Evolutionary conservation across 30 jellyfish, hydroid and myxozoan species (phyloP).

Genomic region (Catostylus mosaicus): DNA sequence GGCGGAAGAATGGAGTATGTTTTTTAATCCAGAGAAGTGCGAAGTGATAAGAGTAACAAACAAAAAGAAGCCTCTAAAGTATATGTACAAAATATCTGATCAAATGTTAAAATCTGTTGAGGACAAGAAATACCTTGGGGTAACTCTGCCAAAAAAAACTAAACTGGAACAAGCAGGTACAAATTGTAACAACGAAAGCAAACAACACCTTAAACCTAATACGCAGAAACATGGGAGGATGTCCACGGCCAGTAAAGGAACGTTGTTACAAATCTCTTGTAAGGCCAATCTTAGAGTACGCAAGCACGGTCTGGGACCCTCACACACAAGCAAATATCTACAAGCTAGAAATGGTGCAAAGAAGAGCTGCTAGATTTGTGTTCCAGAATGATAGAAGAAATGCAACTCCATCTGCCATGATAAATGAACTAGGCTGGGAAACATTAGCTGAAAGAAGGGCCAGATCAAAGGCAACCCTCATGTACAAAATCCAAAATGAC

Average conservation of each 20-base stretch:
- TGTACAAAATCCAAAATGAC: no score
- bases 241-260: no score
- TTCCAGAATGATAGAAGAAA: constrained; percentile 1
- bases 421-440: constrained; percentile 26
- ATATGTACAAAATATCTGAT: constrained; percentile 33
- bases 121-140: constrained; percentile 56
- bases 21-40: constrained; percentile 30
- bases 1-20: constrained; percentile 33
- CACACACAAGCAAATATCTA: constrained; percentile 15
- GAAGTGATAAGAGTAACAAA: constrained; percentile 32
- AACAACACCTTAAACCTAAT: constrained; percentile 20
- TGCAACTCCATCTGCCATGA: constrained; percentile 40
- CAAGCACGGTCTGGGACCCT: constrained; percentile 37
- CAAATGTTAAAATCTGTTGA: constrained; percentile 36
- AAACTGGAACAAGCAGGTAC: constrained; percentile 52
- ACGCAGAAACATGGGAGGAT: no score
- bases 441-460: no score
- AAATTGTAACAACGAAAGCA: constrained; percentile 19
- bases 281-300: neutral
- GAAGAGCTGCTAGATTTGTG: constrained; percentile 44
- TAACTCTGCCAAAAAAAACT: constrained; percentile 39
- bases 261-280: neutral
- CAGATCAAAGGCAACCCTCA: no score
- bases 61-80: constrained; percentile 48
- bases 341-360: no score